Evolutionary conservation across 2,797 vertebrate genomes (phyloP).

Genomic region (Lacerta viridis): DNA sequence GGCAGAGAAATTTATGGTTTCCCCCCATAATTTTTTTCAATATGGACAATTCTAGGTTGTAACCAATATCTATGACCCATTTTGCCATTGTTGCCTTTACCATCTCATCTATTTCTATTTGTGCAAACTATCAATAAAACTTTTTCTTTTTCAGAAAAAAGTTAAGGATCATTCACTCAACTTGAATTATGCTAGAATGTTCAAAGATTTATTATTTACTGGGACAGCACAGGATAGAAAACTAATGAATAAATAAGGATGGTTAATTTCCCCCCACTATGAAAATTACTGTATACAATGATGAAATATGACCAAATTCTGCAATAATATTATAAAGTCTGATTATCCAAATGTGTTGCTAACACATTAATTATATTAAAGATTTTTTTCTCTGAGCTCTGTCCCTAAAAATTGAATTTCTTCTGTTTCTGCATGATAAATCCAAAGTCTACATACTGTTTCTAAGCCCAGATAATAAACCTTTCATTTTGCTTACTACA

Average conservation of each 20-base stretch:
- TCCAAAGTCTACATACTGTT: neutral
- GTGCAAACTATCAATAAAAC: neutral
- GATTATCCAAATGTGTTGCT: neutral
- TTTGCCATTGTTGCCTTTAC: too few relatives aligned
- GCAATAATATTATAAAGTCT: neutral
- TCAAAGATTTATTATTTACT: neutral
- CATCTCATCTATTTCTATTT: neutral
- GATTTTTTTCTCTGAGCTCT: neutral
- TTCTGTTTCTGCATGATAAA: neutral
- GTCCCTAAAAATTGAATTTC: neutral
- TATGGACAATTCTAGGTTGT: too few relatives aligned
- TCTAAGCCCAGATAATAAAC: neutral
- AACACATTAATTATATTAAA: neutral
- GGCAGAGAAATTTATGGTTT: too few relatives aligned
- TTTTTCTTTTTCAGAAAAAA: neutral
- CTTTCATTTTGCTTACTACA: neutral
- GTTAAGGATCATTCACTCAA: neutral
- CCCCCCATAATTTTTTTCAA: too few relatives aligned
- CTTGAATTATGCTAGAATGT: neutral
- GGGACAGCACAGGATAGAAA: neutral
- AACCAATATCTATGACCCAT: too few relatives aligned
- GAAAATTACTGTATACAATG: neutral
- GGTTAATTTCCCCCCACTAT: neutral
- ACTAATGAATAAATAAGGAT: slow-evolving; percentile 4
- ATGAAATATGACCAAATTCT: neutral